phyloP scores from a whole-genome alignment of 2,113 vertebrate genomes.

The Sapajus apella region DNA sequence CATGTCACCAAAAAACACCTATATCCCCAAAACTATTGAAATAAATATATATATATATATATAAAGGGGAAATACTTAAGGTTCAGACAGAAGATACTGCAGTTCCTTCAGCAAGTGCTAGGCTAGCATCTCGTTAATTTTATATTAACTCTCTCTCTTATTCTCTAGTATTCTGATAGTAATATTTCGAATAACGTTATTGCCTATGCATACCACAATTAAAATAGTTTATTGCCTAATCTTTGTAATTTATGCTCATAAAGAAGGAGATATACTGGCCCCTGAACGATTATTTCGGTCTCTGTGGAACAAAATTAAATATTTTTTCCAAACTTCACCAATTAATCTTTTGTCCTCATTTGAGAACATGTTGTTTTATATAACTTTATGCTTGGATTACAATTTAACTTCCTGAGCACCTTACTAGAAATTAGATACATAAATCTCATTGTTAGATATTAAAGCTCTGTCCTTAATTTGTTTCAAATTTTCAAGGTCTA shows the following conservation, averaged over 20 bases:
- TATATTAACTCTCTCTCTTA: background rate
- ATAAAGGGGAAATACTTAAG: background rate
- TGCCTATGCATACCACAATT: slow-evolving; percentile 30
- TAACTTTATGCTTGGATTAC: slow-evolving; percentile 5
- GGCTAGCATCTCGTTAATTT: background rate
- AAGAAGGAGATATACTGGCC: slow-evolving; percentile 36
- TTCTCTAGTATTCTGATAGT: background rate
- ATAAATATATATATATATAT: too few relatives aligned
- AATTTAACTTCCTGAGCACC: slow-evolving; percentile 51
- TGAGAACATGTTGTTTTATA: slow-evolving; percentile 37
- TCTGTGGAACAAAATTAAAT: slow-evolving; percentile 61
- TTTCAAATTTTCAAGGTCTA: background rate
- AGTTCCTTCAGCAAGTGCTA: background rate
- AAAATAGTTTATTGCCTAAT: slow-evolving; percentile 54
- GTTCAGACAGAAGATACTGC: background rate
- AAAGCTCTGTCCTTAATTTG: slow-evolving; percentile 27
- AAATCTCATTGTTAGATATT: slow-evolving; percentile 49
- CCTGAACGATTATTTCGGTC: slow-evolving; percentile 58
- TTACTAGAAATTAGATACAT: slow-evolving; percentile 42
- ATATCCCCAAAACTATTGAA: too few relatives aligned
- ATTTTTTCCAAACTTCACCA: slow-evolving; percentile 45
- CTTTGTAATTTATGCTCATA: slow-evolving; percentile 59
- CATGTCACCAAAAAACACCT: too few relatives aligned
- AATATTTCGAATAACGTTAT: slow-evolving; percentile 49
- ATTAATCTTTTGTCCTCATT: slow-evolving; percentile 66